Evolutionary conservation across 2,888 invertebrate genomes (phyloP).

Genomic region (Osedax fenrisi): DNA sequence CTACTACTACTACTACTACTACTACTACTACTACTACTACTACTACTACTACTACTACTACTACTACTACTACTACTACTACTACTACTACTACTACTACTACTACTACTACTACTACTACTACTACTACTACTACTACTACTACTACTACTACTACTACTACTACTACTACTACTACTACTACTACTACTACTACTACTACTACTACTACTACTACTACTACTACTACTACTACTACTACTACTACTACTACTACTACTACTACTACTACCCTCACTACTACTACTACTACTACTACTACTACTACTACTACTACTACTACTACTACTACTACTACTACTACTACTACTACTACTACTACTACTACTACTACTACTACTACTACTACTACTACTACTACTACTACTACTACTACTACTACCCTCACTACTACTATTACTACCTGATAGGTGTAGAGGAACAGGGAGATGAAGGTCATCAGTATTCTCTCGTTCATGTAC

Average conservation of each 20-base stretch:
- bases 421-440: not conserved
- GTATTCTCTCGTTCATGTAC: not conserved
- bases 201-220: not conserved
- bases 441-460: conserved; percentile 29
- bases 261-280: not conserved
- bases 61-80: not conserved
- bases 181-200: not conserved
- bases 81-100: not conserved
- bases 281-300: not conserved
- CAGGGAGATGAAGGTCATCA: conserved; percentile 19
- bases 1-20: not conserved
- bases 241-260: not conserved
- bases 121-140: not conserved
- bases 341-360: not conserved
- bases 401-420: not conserved
- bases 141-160: not conserved
- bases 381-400: not conserved
- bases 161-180: not conserved
- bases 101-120: not conserved
- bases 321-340: not conserved
- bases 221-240: not conserved
- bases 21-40: not conserved
- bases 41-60: not conserved
- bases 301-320: not conserved
- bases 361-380: not conserved